Conservation (phyloP, 2,797 vertebrate species). For the Acropternis orthonyx region DNA sequence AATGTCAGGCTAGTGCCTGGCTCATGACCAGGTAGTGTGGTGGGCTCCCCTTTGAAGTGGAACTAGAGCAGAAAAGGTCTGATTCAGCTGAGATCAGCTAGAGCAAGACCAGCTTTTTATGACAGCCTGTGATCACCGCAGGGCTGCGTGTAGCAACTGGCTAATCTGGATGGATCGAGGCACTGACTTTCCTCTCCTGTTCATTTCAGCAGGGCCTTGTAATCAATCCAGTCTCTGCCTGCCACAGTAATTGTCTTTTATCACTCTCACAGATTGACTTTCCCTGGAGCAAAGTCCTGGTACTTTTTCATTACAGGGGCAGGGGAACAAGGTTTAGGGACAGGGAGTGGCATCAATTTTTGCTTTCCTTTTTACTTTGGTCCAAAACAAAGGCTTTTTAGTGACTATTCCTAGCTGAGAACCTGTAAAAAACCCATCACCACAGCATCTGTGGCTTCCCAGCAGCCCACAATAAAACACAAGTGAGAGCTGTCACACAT, state of each 20-base stretch:
- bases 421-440: neutral
- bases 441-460: neutral
- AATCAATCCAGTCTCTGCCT: neutral
- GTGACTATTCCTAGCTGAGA: neutral
- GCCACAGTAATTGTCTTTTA: neutral
- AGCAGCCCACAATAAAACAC: accelerated
- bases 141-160: neutral
- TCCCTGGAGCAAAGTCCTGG: constrained; percentile 15
- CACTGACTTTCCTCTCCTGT: neutral
- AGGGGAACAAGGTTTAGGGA: neutral
- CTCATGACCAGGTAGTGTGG: accelerated
- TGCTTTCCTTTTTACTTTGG: neutral
- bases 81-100: neutral
- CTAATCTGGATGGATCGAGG: neutral
- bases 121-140: neutral
- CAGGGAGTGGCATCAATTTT: neutral
- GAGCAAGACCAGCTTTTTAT: neutral
- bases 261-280: neutral
- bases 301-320: neutral
- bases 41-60: neutral
- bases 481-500: accelerated
- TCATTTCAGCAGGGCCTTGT: neutral
- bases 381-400: neutral
- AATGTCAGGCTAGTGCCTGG: neutral
- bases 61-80: neutral